Evolutionary conservation across 1,140 invertebrate genomes (phyloP), one percentile per base, ranked within the genome.

Genomic region (Polyergus mexicanus): DNA sequence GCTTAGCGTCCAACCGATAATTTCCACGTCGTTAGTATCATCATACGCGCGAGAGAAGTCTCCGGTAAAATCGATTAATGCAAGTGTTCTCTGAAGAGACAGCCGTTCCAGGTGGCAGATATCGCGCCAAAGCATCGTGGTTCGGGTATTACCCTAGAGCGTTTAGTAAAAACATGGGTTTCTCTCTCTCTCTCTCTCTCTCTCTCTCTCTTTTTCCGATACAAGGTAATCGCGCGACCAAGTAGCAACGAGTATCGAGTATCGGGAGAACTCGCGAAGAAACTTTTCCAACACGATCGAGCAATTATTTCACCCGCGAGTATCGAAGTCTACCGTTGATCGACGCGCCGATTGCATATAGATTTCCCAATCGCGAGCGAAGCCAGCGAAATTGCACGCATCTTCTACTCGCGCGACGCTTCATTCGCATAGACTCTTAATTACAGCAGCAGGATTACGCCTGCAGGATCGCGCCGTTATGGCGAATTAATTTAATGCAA

Each of bases 21-120:
- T 83, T 83, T 83, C 38, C 68, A 60, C 54, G 54, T 83, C 78
- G 54, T 83, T 83, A 83, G 78, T 74, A 60, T 47, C 68, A 44
- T n/a, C 16, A 4, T 3, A 16, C 8, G 35, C 28, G 19, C 3
- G 16, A 22, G 13, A 56, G 77, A 22, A n/a, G n/a, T 8, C 66
- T 35, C 38, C 25, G 54, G 66, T 58, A 22, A 35, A 25, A 60
- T 72, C 78, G 54, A 83, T 83, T 83, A 83, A 62, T 47, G 62
- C 28, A 22, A 83, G 22, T n/a, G 28, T 74, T 47, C 25, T 16
- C 25, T 16, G 22, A 4, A 56, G 47, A 56, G 8, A 51, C 44
- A 35, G 65, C 41, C 35, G n/a, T 56, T 71, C 3, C 32, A 28
- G 65, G 60, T 74, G 35, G 65, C 28, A 56, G 47, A 56, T 58